A percentile compares a stretch with the other conserved stretches of the same genome.
These are phyloP conservation scores for Lepeophtheirus nordmannii DNA, from an alignment of 2,888 invertebrate species.

Conservation along the genomic window DNA sequence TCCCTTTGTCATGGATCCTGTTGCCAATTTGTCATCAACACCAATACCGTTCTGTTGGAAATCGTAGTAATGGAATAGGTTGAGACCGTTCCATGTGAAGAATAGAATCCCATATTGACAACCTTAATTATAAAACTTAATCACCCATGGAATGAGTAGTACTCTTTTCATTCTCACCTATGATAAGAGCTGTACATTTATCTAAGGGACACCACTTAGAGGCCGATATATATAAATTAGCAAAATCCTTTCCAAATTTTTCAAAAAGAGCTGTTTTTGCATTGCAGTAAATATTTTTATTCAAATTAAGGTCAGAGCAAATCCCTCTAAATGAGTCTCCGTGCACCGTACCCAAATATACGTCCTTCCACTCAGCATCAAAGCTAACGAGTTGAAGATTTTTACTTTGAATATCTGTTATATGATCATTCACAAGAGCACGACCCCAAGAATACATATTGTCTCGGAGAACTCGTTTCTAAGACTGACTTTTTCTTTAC, in stretches of 20 bases:
- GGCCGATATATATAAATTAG: background rate
- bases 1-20: conserved; percentile 5
- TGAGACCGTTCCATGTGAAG: conserved; percentile 9
- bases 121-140: background rate
- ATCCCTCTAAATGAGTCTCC: background rate
- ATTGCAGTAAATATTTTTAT: no score
- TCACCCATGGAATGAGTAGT: no score
- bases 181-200: conserved; percentile 5
- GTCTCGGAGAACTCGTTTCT: background rate
- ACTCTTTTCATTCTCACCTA: background rate
- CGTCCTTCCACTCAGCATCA: conserved; percentile 16
- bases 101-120: conserved; percentile 7
- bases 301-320: background rate
- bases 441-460: conserved; percentile 3
- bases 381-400: conserved; percentile 12
- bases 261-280: background rate
- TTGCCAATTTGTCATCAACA: background rate
- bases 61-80: background rate
- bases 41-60: conserved; percentile 15
- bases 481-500: background rate
- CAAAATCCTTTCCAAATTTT: background rate
- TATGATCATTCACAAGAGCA: conserved; percentile 1
- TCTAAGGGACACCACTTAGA: conserved; percentile 16
- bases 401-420: background rate
- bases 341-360: conserved; percentile 8